Evolutionary conservation across 2,797 vertebrate species (phyloP).

Genomic region (Chelonia mydas): DNA sequence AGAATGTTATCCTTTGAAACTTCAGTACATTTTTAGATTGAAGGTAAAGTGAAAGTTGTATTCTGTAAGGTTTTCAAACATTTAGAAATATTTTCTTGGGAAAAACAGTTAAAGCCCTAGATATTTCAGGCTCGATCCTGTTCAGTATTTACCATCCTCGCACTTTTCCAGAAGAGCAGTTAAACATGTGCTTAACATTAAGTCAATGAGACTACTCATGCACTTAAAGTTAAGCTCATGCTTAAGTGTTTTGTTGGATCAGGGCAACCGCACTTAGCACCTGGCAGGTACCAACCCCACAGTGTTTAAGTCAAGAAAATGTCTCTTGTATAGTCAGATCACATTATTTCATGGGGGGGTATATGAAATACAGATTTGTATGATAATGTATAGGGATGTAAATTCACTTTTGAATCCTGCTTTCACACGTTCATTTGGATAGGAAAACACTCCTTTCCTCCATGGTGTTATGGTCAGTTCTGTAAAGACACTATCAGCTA

Average conservation of each 20-base stretch:
- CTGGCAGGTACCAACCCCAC: neutral
- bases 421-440: neutral
- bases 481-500: no score
- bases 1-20: slow-evolving; percentile 14
- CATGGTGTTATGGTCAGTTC: neutral
- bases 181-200: rapidly evolving
- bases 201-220: neutral
- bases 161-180: neutral
- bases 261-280: neutral
- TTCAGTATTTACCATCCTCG: neutral
- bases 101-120: neutral
- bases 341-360: neutral
- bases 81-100: neutral
- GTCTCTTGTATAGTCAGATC: neutral
- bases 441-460: neutral
- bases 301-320: slow-evolving; percentile 22
- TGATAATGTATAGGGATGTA: neutral
- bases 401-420: neutral
- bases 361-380: neutral
- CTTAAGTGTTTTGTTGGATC: neutral
- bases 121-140: neutral
- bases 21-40: slow-evolving; percentile 15
- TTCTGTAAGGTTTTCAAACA: slow-evolving; percentile 27
- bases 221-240: neutral
- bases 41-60: neutral